Base-by-base conservation (phyloP, 2,888 invertebrate species). In the Cetonia aurata region DNA sequence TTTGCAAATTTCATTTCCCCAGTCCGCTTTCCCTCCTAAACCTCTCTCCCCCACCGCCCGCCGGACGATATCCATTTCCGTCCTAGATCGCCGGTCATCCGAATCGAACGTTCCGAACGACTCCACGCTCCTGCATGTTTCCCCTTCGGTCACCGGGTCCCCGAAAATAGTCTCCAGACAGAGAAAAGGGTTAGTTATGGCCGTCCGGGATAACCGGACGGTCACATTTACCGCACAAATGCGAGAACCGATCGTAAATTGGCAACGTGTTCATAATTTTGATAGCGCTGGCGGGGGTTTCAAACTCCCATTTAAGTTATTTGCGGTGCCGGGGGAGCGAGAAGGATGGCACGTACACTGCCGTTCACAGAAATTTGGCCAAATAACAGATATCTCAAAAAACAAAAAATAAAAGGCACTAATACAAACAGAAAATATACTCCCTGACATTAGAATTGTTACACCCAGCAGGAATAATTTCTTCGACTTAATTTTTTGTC, bases 251-350 rank as follows among this genome's bases (percentile, higher is more conserved):
- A 70, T 72, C 75, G 76, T 75, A 77, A 77, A 76, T 74, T 76
- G 78, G 75, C 74, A 75, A 76, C 77, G 77, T 76, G 77, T 73
- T 77, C 76, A 76, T 76, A 77, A 77, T 77, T 77, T 76, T 73
- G 76, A 77, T 75, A 75, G 74, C 71, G 73, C 73, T 73, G 66
- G 71, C 71, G 73, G 74, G 72, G 71, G 57, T 68, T 68, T 57
- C 73, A 74, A 75, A 76, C 75, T 76, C 72, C 72, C 76, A 76
- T 77, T 77, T 78, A 77, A 77, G 77, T 76, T 77, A 78, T 77
- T 77, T 77, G 77, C 77, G 75, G 57, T 17, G 41, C 17, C 10
- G 55, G 31, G 33, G 6, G n/a, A 55, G 55, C n/a, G 60, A 56
- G 17, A 53, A 17, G 9, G 12, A 10, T 4, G 25, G 25, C 25